Percentiles rank a stretch among this genome's conserved stretches.
These are phyloP conservation scores for Epinephelus malabaricus DNA, from an alignment of 2,797 vertebrate species.

Conservation along the genomic window DNA sequence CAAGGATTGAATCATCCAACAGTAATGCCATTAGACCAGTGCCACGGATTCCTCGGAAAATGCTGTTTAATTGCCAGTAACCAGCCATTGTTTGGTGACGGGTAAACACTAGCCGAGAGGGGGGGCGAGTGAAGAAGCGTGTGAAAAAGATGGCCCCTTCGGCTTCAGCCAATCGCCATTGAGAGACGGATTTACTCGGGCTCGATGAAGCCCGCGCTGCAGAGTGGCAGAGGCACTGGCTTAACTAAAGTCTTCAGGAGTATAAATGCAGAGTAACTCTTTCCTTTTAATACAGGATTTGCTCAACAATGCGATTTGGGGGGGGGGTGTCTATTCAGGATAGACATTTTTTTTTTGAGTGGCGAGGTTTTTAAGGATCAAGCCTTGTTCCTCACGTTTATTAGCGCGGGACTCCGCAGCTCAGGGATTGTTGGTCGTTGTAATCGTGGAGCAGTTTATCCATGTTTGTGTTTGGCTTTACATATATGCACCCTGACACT, in stretches of 20 bases:
- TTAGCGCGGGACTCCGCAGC: constrained; percentile 70
- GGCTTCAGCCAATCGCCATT: constrained; percentile 78
- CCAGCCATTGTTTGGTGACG: constrained; percentile 86
- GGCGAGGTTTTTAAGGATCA: constrained; percentile 82
- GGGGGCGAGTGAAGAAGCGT: constrained; percentile 67
- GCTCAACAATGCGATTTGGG: constrained; percentile 97
- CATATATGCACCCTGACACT: constrained; percentile 55
- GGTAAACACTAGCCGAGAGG: constrained; percentile 82
- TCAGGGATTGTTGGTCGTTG: constrained; percentile 73
- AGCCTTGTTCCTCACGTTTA: constrained; percentile 84
- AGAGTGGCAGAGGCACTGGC: constrained; percentile 94
- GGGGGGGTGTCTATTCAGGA: constrained; percentile 90
- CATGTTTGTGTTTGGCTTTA: constrained; percentile 77
- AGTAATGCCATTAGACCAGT: constrained; percentile 89
- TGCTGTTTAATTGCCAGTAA: constrained; percentile 89
- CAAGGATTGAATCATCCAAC: constrained; percentile 87
- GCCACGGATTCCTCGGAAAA: constrained; percentile 85
- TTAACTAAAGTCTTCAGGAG: constrained; percentile 97
- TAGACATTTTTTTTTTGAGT: constrained; percentile 80
- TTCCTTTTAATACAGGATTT: constrained; percentile 95
- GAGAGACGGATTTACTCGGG: constrained; percentile 78
- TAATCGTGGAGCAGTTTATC: constrained; percentile 78
- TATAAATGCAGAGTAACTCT: constrained; percentile 98
- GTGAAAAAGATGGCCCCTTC: constrained; percentile 83
- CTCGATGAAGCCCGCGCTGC: constrained; percentile 85